Evolutionary conservation across 2,797 vertebrate genomes (phyloP).

Genomic region (Platyrinchus mystaceus): DNA sequence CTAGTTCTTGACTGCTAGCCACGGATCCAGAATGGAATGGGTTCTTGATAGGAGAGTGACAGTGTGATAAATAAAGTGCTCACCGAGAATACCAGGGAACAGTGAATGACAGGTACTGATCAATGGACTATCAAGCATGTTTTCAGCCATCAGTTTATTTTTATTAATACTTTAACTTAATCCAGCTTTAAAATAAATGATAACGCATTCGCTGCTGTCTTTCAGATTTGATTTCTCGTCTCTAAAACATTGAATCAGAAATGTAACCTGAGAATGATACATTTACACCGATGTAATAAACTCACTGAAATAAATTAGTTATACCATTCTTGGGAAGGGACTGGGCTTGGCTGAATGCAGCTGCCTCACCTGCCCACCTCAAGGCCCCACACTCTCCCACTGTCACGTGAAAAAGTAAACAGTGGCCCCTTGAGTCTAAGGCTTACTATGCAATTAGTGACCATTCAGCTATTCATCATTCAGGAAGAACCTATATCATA

Average conservation of each 20-base stretch:
- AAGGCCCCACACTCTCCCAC: accelerated
- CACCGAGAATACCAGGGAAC: background rate
- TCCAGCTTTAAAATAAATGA: conserved; percentile 57
- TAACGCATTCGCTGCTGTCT: background rate
- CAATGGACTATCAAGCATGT: conserved; percentile 50
- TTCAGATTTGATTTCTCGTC: conserved; percentile 48
- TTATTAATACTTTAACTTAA: conserved; percentile 66
- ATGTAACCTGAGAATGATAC: background rate
- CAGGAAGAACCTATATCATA: background rate
- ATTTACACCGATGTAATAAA: background rate
- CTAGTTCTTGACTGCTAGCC: conserved; percentile 31
- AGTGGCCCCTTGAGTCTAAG: background rate
- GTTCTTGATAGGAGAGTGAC: conserved; percentile 6
- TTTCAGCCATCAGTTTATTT: conserved; percentile 47
- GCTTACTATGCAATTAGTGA: background rate
- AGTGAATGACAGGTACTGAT: conserved; percentile 55
- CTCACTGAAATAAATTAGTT: background rate
- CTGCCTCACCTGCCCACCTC: accelerated
- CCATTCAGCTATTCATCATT: background rate
- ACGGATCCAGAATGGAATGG: background rate
- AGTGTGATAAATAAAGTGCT: conserved; percentile 41
- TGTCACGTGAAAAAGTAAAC: background rate
- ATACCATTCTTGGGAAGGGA: background rate
- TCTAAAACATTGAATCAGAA: conserved; percentile 32
- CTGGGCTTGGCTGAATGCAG: accelerated